phyloP scores from a whole-genome alignment of 2,113 vertebrate species.

The Turdus rufiventris region DNA sequence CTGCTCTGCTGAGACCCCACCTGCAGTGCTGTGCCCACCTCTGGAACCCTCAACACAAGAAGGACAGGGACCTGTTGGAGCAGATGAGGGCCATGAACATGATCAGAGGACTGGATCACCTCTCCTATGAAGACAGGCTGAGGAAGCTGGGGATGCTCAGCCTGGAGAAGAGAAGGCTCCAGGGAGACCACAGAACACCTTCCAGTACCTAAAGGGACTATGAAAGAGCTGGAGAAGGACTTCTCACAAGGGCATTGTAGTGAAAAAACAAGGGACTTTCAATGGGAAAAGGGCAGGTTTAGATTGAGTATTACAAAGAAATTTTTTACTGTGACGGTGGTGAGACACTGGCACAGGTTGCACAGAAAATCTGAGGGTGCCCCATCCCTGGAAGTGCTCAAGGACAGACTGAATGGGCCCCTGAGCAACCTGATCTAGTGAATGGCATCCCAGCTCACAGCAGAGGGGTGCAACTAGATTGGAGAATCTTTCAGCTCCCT shows the following conservation, averaged over 20 bases:
- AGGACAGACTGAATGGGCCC: neutral
- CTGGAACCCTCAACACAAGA: no score
- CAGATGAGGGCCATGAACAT: no score
- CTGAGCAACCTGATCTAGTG: neutral
- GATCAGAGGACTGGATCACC: no score
- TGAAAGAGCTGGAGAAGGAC: neutral
- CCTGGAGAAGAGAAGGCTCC: neutral
- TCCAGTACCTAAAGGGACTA: neutral
- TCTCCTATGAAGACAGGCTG: neutral
- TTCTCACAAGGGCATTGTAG: neutral
- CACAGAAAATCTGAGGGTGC: neutral
- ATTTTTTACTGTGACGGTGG: neutral
- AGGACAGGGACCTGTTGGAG: neutral
- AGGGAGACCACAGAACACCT: neutral
- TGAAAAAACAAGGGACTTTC: neutral
- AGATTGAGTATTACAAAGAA: neutral
- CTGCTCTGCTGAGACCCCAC: neutral
- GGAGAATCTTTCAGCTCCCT: neutral
- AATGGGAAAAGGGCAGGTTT: neutral
- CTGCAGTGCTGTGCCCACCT: neutral
- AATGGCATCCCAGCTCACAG: neutral
- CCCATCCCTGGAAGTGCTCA: neutral
- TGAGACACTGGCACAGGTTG: neutral
- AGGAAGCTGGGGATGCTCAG: neutral
- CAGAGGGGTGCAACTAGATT: neutral